These are phyloP conservation scores for Onychorhynchus coronatus DNA, from an alignment of 2,113 vertebrate genomes.

Conservation along the genomic window DNA sequence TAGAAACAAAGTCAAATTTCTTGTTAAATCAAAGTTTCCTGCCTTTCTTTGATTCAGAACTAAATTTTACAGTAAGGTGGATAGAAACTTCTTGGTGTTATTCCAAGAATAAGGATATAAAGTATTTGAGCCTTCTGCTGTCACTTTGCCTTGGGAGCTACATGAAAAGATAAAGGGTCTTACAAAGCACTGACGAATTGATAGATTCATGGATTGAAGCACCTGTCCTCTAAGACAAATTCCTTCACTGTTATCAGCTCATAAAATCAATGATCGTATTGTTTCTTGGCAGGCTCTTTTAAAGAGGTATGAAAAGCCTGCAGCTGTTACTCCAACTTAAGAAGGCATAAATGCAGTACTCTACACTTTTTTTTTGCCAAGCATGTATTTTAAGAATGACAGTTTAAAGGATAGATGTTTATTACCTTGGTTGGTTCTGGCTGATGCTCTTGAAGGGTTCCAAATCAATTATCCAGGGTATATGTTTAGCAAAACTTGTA, in stretches of 20 bases:
- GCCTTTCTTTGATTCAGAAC: not conserved
- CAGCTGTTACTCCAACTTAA: not conserved
- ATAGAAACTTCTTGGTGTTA: not conserved
- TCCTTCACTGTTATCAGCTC: not conserved
- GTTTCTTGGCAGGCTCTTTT: not conserved
- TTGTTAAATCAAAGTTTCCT: not conserved
- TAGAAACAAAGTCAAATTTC: not conserved
- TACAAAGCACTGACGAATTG: not conserved
- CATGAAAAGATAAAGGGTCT: not conserved
- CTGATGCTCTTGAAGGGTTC: not conserved
- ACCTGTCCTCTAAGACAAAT: not conserved
- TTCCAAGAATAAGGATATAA: not conserved
- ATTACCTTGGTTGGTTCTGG: not conserved
- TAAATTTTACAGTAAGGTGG: not conserved
- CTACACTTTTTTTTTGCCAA: not conserved
- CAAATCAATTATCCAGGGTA: not conserved
- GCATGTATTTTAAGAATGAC: not conserved
- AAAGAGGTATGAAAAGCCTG: not conserved
- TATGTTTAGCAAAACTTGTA: not conserved
- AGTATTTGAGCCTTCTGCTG: not conserved
- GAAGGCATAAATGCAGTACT: not conserved
- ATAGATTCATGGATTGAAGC: not conserved
- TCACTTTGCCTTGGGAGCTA: not conserved
- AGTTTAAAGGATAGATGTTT: not conserved
- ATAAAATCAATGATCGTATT: conserved; percentile 16